phyloP scores from a whole-genome alignment of 2,113 vertebrate genomes.

The Alouatta palliata region DNA sequence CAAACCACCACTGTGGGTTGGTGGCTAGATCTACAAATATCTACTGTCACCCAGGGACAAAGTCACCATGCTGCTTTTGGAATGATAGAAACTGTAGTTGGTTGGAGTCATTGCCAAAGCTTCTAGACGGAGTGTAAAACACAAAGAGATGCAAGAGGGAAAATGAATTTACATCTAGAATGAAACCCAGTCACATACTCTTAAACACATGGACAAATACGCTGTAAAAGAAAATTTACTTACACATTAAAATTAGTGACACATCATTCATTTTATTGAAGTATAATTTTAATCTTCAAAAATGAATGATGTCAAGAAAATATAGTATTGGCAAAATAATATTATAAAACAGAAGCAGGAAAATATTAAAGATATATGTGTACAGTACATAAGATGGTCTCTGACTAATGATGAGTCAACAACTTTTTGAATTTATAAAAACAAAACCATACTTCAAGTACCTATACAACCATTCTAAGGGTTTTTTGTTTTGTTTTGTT shows the following conservation, averaged over 20 bases:
- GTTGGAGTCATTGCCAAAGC: not conserved
- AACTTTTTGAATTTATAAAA: not conserved
- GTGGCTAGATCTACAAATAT: not conserved
- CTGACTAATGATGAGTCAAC: not conserved
- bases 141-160: not conserved
- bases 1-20: not conserved
- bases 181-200: not conserved
- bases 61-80: not conserved
- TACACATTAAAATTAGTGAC: not conserved
- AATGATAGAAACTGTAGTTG: not conserved
- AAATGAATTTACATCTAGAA: not conserved
- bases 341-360: not conserved
- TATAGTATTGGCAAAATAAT: not conserved
- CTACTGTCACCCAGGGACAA: not conserved
- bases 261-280: not conserved
- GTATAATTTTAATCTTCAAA: not conserved
- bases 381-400: not conserved
- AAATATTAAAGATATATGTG: not conserved
- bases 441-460: not conserved
- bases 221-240: not conserved
- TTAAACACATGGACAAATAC: not conserved
- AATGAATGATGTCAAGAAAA: not conserved
- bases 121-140: not conserved
- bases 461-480: not conserved
- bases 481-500: not conserved